These are phyloP conservation scores for Solen grandis DNA, from an alignment of 1,140 invertebrate genomes.

Conservation along the genomic window DNA sequence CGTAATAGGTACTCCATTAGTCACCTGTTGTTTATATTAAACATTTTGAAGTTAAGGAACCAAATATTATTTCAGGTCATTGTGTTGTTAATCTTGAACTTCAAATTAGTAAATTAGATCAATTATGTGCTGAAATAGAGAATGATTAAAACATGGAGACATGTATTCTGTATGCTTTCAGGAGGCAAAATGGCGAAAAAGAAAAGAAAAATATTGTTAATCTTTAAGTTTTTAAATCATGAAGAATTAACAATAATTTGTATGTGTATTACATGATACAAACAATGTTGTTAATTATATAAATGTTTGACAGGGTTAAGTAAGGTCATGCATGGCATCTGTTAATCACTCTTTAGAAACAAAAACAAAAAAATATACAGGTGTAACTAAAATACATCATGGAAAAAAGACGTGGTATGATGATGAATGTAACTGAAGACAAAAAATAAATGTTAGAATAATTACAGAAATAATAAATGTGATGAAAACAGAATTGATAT, in stretches of 20 bases:
- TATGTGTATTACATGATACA: not conserved
- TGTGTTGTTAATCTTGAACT: not conserved
- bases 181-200: not conserved
- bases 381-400: too few relatives aligned
- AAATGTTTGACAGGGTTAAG: not conserved
- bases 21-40: not conserved
- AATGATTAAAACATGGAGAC: not conserved
- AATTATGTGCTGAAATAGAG: not conserved
- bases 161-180: not conserved
- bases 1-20: too few relatives aligned
- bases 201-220: slow-evolving; percentile 3
- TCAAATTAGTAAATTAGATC: not conserved
- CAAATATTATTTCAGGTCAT: slow-evolving; percentile 36
- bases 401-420: slow-evolving; percentile 18
- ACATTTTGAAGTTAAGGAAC: not conserved
- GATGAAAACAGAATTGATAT: not conserved
- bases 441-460: slow-evolving; percentile 2
- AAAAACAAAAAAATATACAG: not conserved
- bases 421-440: not conserved
- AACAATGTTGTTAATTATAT: not conserved
- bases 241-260: not conserved
- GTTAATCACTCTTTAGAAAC: not conserved
- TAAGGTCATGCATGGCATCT: not conserved
- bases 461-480: not conserved
- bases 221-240: not conserved